These are phyloP conservation scores for Sebastes iracundus DNA, from an alignment of 2,797 vertebrate genomes.

Conservation along the genomic window DNA sequence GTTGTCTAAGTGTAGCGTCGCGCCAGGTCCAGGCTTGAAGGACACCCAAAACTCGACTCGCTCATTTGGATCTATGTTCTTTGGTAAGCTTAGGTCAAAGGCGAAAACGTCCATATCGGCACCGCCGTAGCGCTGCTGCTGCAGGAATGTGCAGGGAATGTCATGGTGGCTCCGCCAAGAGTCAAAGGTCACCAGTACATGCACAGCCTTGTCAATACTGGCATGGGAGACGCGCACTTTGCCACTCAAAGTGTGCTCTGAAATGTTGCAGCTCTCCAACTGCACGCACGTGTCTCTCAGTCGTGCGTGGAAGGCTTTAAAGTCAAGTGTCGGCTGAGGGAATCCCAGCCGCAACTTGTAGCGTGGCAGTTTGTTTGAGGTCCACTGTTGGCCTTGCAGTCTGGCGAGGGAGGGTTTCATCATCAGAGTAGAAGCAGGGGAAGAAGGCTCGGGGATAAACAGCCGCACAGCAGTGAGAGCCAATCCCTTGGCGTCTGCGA, in stretches of 20 bases:
- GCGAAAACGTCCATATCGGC: slow-evolving; percentile 72
- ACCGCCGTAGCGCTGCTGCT: slow-evolving; percentile 30
- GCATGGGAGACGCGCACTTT: slow-evolving; percentile 75
- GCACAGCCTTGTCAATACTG: slow-evolving; percentile 68
- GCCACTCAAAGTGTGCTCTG: slow-evolving; percentile 73
- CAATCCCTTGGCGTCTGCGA: slow-evolving; percentile 86
- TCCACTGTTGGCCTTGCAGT: neutral
- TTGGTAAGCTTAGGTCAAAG: slow-evolving; percentile 78
- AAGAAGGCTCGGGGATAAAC: slow-evolving; percentile 61
- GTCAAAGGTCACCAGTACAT: slow-evolving; percentile 79
- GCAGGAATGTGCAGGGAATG: slow-evolving; percentile 73
- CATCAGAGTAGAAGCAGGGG: neutral
- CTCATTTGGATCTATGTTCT: slow-evolving; percentile 41
- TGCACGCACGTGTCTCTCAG: slow-evolving; percentile 65
- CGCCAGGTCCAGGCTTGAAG: slow-evolving; percentile 58
- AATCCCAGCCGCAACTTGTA: slow-evolving; percentile 73
- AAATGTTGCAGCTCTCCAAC: slow-evolving; percentile 82
- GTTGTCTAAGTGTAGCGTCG: slow-evolving; percentile 73
- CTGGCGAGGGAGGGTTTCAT: slow-evolving; percentile 13
- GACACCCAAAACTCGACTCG: slow-evolving; percentile 79
- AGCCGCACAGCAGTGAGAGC: slow-evolving; percentile 78
- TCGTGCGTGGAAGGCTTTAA: slow-evolving; percentile 48
- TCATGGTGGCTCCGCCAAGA: slow-evolving; percentile 82
- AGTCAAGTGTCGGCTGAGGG: slow-evolving; percentile 70
- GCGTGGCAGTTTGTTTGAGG: slow-evolving; percentile 15